phyloP scores from a whole-genome alignment of 2,797 vertebrate species.

The Denticeps clupeoides region DNA sequence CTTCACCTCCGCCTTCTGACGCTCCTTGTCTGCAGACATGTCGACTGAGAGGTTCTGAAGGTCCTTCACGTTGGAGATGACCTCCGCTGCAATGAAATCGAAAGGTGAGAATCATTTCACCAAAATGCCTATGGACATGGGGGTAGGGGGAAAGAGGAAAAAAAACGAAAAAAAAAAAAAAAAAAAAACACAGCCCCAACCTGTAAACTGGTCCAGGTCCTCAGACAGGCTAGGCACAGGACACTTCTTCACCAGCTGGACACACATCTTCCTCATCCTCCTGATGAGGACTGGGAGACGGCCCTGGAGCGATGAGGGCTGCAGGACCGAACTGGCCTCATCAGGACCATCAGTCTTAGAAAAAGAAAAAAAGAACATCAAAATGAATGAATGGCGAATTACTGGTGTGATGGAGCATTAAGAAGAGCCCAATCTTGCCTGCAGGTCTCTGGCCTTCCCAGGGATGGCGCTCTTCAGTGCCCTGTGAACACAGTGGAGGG shows the following conservation, averaged over 20 bases:
- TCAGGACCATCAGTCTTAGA: constrained; percentile 40
- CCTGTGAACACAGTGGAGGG: constrained; percentile 62
- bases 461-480: constrained; percentile 56
- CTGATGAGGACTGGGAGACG: constrained; percentile 73
- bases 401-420: neutral
- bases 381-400: neutral
- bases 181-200: constrained; percentile 38
- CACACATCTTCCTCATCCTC: constrained; percentile 82
- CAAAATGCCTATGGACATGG: too few species aligned
- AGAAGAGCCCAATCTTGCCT: too few species aligned
- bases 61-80: constrained; percentile 69
- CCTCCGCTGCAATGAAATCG: constrained; percentile 52
- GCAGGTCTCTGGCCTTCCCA: constrained; percentile 46
- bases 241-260: constrained; percentile 61
- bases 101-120: neutral
- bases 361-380: neutral
- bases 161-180: too few species aligned
- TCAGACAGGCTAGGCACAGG: constrained; percentile 68
- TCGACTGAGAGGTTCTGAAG: constrained; percentile 74
- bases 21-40: constrained; percentile 71
- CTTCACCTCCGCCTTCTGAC: constrained; percentile 79
- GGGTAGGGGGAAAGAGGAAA: too few species aligned
- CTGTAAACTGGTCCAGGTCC: constrained; percentile 78
- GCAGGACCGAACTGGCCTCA: constrained; percentile 22
- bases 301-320: constrained; percentile 55